These are phyloP conservation scores for Heliornis fulica DNA, from an alignment of 2,113 vertebrate genomes.

Conservation along the genomic window DNA sequence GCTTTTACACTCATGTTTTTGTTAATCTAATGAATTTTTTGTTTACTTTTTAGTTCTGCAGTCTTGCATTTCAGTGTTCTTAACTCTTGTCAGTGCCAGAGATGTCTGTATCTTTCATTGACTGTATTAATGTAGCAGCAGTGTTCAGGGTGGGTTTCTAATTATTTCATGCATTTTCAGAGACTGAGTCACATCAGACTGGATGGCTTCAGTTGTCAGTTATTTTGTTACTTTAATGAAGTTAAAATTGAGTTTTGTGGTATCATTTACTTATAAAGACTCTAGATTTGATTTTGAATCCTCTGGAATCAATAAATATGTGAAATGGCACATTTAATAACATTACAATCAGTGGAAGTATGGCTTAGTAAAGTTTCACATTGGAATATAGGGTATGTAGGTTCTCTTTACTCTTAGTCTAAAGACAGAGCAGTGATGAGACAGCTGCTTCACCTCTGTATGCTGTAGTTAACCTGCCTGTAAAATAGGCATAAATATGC, in stretches of 20 bases:
- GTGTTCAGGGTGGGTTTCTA: neutral
- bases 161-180: neutral
- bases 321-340: neutral
- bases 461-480: neutral
- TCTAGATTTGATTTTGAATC: neutral
- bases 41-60: neutral
- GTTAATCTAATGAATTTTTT: neutral
- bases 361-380: neutral
- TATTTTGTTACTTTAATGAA: neutral
- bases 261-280: neutral
- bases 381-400: neutral
- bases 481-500: neutral
- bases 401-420: neutral
- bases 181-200: neutral
- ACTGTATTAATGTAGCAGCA: neutral
- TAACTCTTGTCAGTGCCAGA: neutral
- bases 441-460: neutral
- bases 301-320: neutral
- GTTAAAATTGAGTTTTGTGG: neutral
- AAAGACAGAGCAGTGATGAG: neutral
- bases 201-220: neutral
- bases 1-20: neutral
- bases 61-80: neutral
- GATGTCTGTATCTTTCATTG: neutral
- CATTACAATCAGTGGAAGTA: neutral